Conservation (phyloP, 2,888 invertebrate genomes). For the Teleogryllus oceanicus region DNA sequence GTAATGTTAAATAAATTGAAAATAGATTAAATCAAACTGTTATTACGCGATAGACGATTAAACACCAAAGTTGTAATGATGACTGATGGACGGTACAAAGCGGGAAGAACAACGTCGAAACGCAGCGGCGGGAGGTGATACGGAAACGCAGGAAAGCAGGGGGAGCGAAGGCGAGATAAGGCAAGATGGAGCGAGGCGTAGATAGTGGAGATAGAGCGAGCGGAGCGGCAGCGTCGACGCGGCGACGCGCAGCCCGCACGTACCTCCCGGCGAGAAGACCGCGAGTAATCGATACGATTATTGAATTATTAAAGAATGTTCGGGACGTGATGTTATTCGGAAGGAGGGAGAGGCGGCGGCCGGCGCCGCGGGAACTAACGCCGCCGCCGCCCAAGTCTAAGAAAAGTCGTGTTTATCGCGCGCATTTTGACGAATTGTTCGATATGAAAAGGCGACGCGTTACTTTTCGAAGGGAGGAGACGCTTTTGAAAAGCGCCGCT, state of each 20-base stretch:
- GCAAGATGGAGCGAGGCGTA: too few species aligned
- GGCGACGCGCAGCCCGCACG: neutral
- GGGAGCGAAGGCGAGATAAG: too few species aligned
- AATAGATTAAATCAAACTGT: too few species aligned
- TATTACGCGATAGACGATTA: too few species aligned
- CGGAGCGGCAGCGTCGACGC: neutral
- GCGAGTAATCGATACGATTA: constrained; percentile 18
- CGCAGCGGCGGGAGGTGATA: too few species aligned
- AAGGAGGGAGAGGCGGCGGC: neutral
- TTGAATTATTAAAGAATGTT: constrained; percentile 18
- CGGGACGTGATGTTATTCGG: constrained; percentile 1
- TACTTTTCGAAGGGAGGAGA: neutral
- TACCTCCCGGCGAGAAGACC: neutral
- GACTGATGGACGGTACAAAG: too few species aligned
- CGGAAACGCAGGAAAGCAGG: too few species aligned
- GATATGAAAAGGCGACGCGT: neutral
- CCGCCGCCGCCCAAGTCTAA: neutral
- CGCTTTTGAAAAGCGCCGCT: neutral
- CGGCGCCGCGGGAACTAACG: neutral
- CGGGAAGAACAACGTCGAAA: too few species aligned
- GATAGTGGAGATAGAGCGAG: neutral
- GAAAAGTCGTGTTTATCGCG: constrained; percentile 10
- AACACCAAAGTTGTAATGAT: too few species aligned
- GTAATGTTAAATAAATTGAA: too few species aligned
- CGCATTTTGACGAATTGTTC: neutral